Evolutionary conservation across 2,888 invertebrate species (phyloP).

Genomic region (Campoplex capitator): DNA sequence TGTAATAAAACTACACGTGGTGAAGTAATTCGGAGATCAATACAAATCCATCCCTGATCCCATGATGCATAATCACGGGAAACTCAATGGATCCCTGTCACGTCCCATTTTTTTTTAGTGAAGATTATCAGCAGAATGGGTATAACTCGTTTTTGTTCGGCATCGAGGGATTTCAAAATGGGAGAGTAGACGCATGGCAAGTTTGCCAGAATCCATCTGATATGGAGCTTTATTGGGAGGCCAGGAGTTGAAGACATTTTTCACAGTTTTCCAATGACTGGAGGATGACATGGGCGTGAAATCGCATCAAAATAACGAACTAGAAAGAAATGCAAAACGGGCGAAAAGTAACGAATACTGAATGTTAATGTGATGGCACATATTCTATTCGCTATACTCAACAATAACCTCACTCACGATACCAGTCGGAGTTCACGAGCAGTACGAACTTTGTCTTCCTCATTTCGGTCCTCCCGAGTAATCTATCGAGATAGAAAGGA

Average conservation of each 20-base stretch:
- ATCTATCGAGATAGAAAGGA: slow-evolving; percentile 52
- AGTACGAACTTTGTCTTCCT: slow-evolving; percentile 46
- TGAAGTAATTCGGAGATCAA: slow-evolving; percentile 56
- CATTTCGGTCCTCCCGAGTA: slow-evolving; percentile 41
- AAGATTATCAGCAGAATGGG: slow-evolving; percentile 26
- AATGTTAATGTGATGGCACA: neutral
- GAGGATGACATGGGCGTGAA: neutral
- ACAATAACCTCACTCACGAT: neutral
- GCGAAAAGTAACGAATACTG: neutral
- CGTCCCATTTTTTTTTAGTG: slow-evolving; percentile 53
- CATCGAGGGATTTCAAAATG: slow-evolving; percentile 18
- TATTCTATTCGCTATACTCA: neutral
- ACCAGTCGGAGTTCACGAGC: neutral
- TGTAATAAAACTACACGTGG: slow-evolving; percentile 45
- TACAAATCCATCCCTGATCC: slow-evolving; percentile 51
- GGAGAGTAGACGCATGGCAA: slow-evolving; percentile 15
- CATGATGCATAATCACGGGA: slow-evolving; percentile 10
- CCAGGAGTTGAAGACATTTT: slow-evolving; percentile 60
- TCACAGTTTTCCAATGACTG: slow-evolving; percentile 72
- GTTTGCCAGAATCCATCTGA: slow-evolving; percentile 35
- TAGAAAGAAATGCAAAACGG: neutral
- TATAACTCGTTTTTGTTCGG: slow-evolving; percentile 34
- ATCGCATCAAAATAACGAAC: neutral
- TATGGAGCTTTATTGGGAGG: slow-evolving; percentile 3
- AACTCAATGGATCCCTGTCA: slow-evolving; percentile 44